Conservation (phyloP, 2,888 invertebrate species). For the Drosophila peninsularis region DNA sequence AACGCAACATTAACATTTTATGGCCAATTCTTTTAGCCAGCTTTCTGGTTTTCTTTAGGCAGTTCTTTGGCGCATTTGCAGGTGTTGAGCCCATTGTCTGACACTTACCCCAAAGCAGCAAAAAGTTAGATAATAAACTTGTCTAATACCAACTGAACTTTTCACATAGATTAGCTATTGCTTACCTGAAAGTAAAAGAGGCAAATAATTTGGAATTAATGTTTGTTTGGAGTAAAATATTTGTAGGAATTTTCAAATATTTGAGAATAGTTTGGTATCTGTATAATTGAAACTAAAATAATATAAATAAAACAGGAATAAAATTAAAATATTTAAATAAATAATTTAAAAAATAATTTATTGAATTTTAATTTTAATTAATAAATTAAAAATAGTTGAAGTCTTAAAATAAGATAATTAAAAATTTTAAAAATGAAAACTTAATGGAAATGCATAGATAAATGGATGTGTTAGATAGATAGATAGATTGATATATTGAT, state of each 20-base stretch:
- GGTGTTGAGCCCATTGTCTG: constrained; percentile 55
- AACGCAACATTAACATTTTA: constrained; percentile 59
- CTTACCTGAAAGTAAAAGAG: constrained; percentile 60
- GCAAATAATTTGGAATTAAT: constrained; percentile 29
- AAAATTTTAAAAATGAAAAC: not conserved
- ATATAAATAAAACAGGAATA: not conserved
- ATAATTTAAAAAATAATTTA: too few species aligned
- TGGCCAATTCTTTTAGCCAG: constrained; percentile 70
- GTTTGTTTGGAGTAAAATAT: constrained; percentile 10
- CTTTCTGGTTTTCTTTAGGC: constrained; percentile 38
- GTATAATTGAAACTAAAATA: not conserved
- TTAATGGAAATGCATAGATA: not conserved
- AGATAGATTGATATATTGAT: too few species aligned
- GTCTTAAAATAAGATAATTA: too few species aligned
- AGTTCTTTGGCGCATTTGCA: constrained; percentile 49
- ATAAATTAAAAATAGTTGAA: too few species aligned
- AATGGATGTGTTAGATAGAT: not conserved
- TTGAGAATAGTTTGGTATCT: not conserved
- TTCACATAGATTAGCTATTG: constrained; percentile 20
- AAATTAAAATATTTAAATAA: not conserved
- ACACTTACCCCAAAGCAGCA: constrained; percentile 25
- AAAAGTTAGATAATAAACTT: constrained; percentile 51
- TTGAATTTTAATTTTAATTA: too few species aligned
- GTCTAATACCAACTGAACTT: constrained; percentile 16
- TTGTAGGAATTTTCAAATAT: not conserved